Base-by-base conservation (phyloP, 2,113 vertebrate species). In the Petroica traversi region DNA sequence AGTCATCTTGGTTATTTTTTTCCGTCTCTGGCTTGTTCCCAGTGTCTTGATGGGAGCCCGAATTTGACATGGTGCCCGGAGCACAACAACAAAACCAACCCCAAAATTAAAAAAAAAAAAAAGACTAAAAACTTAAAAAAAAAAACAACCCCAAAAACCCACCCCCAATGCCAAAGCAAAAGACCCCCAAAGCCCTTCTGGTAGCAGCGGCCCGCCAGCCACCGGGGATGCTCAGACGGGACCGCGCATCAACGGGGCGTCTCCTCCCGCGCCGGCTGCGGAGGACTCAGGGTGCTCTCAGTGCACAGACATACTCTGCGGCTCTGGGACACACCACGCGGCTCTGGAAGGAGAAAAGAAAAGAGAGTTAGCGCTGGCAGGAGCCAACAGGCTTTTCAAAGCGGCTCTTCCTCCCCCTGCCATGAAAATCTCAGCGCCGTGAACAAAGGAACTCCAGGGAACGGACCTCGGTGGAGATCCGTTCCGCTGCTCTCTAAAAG, bases 1-100 rank as follows among this genome's bases (percentile, higher is more conserved):
- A 96, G 91, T 98, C 98, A 97, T 97, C 98, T n/a, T 97, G 97
- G 63, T 97, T 97, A 78, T 94, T 98, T 98, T 98, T 98, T 96
- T 99, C 99, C 79, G 97, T 98, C 97, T 98, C 98, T 82, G 97
- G 97, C 97, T 98, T 99, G 97, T 98, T 98, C 97, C 98, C 95
- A 94, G 98, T 96, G 95, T 99, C 99, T 97, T 99, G 98, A 97
- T 98, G 98, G 97, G 98, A 97, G 93, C 98, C 82, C 63, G 97
- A 96, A 96, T 97, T 98, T 97, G 99, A 99, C 99, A 99, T 99
- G 99, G 97, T 99, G 98, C 85, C 71, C 82, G 1, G 68, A 92
- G 80, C 80, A 66, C 68, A 62, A 76, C 58, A 41, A 45, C 80
- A 48, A 88, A 77, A 80, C n/a, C 87, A 90, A 75, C 51, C 36